Evolutionary conservation across 2,888 invertebrate species (phyloP).

Genomic region (Drosophila robusta): DNA sequence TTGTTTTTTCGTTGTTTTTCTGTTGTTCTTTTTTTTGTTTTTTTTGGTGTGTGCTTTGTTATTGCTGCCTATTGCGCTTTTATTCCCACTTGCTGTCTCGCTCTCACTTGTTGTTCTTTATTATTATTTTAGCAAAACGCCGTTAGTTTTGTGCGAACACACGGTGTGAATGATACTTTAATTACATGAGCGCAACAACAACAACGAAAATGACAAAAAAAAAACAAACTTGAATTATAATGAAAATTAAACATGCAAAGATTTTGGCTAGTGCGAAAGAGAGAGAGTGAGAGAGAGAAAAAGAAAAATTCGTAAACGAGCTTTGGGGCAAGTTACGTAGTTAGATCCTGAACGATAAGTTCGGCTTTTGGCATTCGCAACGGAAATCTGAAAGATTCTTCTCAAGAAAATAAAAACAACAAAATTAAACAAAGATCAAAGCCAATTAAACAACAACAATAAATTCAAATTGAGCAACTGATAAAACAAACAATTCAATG

Average conservation of each 20-base stretch:
- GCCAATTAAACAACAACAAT: neutral
- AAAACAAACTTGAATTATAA: slow-evolving; percentile 71
- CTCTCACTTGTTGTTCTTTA: slow-evolving; percentile 36
- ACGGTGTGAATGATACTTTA: slow-evolving; percentile 80
- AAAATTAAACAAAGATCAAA: neutral
- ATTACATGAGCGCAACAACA: slow-evolving; percentile 60
- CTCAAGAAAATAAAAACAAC: slow-evolving; percentile 14
- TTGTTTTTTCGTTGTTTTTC: neutral
- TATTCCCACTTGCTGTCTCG: slow-evolving; percentile 2
- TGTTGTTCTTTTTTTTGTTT: slow-evolving; percentile 2
- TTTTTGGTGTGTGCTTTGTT: slow-evolving; percentile 30
- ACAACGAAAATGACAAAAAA: slow-evolving; percentile 76
- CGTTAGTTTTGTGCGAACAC: slow-evolving; percentile 78
- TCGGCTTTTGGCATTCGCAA: slow-evolving; percentile 1
- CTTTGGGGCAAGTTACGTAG: neutral
- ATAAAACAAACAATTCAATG: neutral
- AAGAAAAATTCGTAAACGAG: neutral
- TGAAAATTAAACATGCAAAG: slow-evolving; percentile 54
- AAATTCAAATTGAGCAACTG: neutral
- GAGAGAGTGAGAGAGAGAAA: slow-evolving; percentile 58
- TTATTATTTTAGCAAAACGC: slow-evolving; percentile 78
- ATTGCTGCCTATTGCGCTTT: slow-evolving; percentile 21
- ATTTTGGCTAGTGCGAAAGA: slow-evolving; percentile 17
- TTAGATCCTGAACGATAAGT: slow-evolving; percentile 26
- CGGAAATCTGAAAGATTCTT: slow-evolving; percentile 24